Percentiles rank a stretch among this genome's conserved stretches.
Evolutionary conservation across 2,797 vertebrate species (phyloP).

Genomic region (Malurus leucopterus): DNA sequence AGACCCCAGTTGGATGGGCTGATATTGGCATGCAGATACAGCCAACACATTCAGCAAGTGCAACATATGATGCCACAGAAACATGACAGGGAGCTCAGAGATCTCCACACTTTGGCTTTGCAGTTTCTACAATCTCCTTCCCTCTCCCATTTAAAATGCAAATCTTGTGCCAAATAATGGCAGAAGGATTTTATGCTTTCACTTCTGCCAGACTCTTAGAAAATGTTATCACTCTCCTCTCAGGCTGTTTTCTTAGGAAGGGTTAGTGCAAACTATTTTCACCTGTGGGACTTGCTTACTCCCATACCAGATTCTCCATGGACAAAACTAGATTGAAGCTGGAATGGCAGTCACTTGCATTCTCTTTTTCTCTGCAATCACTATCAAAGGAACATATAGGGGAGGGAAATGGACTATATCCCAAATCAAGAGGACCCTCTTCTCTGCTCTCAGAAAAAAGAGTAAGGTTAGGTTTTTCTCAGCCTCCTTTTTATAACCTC

Average conservation of each 20-base stretch:
- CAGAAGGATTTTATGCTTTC: not conserved
- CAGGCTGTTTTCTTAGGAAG: not conserved
- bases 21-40: not conserved
- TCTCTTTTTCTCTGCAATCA: not conserved
- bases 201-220: not conserved
- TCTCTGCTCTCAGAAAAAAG: not conserved
- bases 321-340: not conserved
- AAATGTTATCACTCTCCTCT: not conserved
- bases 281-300: not conserved
- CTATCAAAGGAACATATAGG: rapidly evolving
- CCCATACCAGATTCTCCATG: not conserved
- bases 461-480: not conserved
- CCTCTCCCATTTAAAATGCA: not conserved
- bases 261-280: not conserved
- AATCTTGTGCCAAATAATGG: not conserved
- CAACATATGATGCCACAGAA: rapidly evolving
- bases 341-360: not conserved
- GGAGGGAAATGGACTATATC: not conserved
- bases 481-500: not conserved
- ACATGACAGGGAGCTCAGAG: rapidly evolving
- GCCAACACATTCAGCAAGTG: too few relatives aligned
- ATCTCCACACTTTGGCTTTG: not conserved
- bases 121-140: not conserved
- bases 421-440: not conserved
- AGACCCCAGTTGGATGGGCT: rapidly evolving